Percentiles rank a stretch among this genome's conserved stretches.
phyloP scores from a whole-genome alignment of 2,888 invertebrate species.

The Heliconius charithonia region DNA sequence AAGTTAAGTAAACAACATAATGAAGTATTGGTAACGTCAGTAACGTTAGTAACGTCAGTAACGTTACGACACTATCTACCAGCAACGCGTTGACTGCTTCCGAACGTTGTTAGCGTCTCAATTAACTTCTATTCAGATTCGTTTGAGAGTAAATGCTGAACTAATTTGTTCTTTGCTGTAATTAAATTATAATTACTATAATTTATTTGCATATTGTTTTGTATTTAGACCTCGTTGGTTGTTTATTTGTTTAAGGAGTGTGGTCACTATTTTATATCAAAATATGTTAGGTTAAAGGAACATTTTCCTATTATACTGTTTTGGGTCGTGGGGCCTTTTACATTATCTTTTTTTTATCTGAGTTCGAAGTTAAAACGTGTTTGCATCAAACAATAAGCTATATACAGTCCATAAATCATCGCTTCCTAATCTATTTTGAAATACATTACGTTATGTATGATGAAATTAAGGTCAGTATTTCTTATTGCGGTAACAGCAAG shows the following conservation, averaged over 20 bases:
- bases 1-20: no score
- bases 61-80: slow-evolving; percentile 10
- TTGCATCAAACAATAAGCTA: no score
- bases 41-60: background rate
- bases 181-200: slow-evolving; percentile 16
- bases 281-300: background rate
- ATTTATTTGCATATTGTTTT: background rate
- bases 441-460: no score
- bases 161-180: slow-evolving; percentile 22
- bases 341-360: no score
- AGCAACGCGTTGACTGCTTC: slow-evolving; percentile 12
- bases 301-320: background rate
- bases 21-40: no score
- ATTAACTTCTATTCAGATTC: slow-evolving; percentile 24
- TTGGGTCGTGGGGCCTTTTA: no score
- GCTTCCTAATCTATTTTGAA: no score
- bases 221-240: background rate
- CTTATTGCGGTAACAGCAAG: no score
- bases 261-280: background rate
- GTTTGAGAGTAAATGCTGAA: slow-evolving; percentile 7
- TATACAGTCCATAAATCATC: no score
- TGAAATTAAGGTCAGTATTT: no score
- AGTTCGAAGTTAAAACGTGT: no score
- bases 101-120: slow-evolving; percentile 20
- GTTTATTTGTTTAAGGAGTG: background rate